Evolutionary conservation across 2,113 vertebrate genomes (phyloP).

Genomic region (Corvus hawaiiensis): DNA sequence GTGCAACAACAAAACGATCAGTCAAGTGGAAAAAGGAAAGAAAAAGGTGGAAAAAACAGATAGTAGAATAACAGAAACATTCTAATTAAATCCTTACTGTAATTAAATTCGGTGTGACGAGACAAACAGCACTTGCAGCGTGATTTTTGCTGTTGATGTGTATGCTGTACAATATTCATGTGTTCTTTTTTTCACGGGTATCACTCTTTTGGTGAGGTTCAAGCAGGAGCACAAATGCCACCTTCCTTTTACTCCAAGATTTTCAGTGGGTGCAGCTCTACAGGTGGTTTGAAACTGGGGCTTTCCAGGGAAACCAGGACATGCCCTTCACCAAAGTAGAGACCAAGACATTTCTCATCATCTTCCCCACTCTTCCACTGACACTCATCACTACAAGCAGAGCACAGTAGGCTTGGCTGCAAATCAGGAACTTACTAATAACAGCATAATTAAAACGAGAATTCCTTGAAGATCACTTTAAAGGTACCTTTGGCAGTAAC

Average conservation of each 20-base stretch:
- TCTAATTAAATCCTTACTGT: constrained; percentile 19
- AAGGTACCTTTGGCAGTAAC: background rate
- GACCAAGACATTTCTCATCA: background rate
- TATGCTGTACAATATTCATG: background rate
- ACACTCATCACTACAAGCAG: background rate
- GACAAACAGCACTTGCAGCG: background rate
- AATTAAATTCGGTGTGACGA: constrained; percentile 22
- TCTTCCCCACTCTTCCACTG: background rate
- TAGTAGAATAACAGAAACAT: constrained; percentile 1
- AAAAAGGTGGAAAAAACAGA: background rate
- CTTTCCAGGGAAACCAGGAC: background rate
- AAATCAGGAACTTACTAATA: background rate
- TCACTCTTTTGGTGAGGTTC: background rate
- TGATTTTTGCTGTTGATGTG: background rate
- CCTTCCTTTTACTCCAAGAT: background rate
- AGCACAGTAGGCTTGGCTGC: background rate
- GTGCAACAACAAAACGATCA: background rate
- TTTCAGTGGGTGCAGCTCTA: background rate
- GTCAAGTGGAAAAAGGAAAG: background rate
- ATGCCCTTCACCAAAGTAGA: background rate
- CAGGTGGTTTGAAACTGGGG: background rate
- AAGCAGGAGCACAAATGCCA: background rate
- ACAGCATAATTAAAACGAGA: background rate
- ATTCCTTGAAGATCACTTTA: background rate
- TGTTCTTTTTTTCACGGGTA: background rate